Evolutionary conservation across 2,888 invertebrate genomes (phyloP), one percentile per base, ranked within the genome.

Genomic region (Tetanocera ferruginea): DNA sequence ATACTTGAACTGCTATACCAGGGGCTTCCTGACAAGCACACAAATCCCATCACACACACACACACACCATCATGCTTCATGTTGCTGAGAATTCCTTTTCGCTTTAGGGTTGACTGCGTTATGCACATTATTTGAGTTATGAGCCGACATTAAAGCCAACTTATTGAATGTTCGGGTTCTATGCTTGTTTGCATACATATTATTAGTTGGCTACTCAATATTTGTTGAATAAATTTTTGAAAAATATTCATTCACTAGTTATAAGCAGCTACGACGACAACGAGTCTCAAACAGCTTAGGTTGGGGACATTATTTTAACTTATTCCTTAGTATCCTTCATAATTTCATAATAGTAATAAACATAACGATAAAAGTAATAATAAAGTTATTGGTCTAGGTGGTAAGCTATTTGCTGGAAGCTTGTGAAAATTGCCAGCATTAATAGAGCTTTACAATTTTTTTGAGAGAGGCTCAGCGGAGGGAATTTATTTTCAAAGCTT

Each of bases 131-230:
- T 25, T 34, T 74, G 74, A 74, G 74, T 74, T 74, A 74, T 62
- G 74, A 51, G 64, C 49, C 51, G 64, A 64, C 74, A 74, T 74
- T 74, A 66, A 74, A 64, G 74, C 64, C 74, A 64, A 74, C 25
- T 74, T 74, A 74, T 74, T 49, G 74, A 64, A 74, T 64, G 74
- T 64, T 51, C n/a, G 64, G 28, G 19, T 31, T 37, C 64, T 28
- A 51, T 64, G 66, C 62, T 66, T 25, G 74, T 66, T 74, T 74
- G 74, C 74, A 66, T 72, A 57, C 51, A 49, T 57, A 51, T 70
- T 14, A 9, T 31, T 25, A 17, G 51, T 28, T n/a, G 37, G 19
- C 6, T 34, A 55, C 31, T 37, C 55, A 55, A 57, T 60, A 60
- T 60, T 60, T 60, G 57, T 25, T 23, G 28, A 60, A 60, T 60